These are phyloP conservation scores for Phyllotreta striolata DNA, from an alignment of 2,888 invertebrate genomes.

Conservation along the genomic window DNA sequence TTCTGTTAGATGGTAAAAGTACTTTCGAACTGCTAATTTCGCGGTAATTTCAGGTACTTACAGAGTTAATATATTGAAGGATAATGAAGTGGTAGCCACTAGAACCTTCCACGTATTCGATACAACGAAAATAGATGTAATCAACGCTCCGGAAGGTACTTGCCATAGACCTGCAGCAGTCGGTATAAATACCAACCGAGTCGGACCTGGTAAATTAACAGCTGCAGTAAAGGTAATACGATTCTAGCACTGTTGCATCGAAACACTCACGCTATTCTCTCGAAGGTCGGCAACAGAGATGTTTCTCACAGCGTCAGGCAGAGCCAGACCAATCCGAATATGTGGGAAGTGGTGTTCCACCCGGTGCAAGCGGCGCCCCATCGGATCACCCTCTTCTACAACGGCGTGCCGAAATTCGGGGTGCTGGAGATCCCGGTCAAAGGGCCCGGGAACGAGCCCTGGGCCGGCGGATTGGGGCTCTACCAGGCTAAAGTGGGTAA, in stretches of 20 bases:
- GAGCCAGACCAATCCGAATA: constrained; percentile 71
- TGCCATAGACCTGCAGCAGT: constrained; percentile 85
- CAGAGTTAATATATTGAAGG: constrained; percentile 43
- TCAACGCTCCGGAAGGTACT: constrained; percentile 69
- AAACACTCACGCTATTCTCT: constrained; percentile 7
- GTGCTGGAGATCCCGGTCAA: constrained; percentile 67
- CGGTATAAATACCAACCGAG: constrained; percentile 69
- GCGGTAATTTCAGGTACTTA: constrained; percentile 32
- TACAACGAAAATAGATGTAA: constrained; percentile 64
- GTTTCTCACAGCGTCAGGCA: constrained; percentile 85
- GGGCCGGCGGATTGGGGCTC: constrained; percentile 79
- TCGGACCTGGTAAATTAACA: constrained; percentile 85
- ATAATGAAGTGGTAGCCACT: constrained; percentile 56
- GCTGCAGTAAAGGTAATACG: constrained; percentile 70
- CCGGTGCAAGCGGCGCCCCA: constrained; percentile 89
- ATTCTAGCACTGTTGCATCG: not conserved
- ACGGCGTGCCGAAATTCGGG: constrained; percentile 78
- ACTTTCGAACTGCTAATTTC: not conserved
- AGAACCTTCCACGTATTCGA: constrained; percentile 76
- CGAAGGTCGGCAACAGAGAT: constrained; percentile 76
- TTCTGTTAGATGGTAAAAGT: not conserved
- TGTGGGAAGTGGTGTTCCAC: constrained; percentile 87
- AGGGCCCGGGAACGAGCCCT: constrained; percentile 59
- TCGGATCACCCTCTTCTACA: constrained; percentile 84
- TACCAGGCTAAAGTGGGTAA: constrained; percentile 86